Conservation (phyloP, 2,888 invertebrate species). For the Spilarctia lutea region DNA sequence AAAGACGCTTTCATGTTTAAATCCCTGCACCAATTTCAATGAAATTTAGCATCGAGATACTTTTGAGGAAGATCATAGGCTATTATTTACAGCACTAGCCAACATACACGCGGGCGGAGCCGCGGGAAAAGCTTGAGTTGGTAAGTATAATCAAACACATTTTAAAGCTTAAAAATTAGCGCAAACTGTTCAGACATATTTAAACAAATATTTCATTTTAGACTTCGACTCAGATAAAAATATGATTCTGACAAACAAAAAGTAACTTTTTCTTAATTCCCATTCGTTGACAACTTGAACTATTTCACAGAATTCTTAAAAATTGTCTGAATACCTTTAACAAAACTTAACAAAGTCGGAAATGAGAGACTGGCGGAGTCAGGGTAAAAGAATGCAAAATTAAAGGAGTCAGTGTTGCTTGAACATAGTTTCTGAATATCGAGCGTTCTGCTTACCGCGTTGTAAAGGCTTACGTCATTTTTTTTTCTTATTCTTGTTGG, state of each 20-base stretch:
- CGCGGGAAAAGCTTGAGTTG: no score
- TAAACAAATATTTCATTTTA: no score
- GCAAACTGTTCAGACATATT: no score
- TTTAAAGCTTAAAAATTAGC: no score
- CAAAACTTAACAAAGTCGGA: constrained; percentile 28
- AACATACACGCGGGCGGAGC: no score
- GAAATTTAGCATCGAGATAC: no score
- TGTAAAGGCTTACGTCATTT: constrained; percentile 31
- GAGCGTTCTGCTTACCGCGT: constrained; percentile 41
- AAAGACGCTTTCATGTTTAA: background rate
- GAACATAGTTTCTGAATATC: constrained; percentile 42
- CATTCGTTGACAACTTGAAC: background rate
- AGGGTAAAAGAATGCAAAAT: constrained; percentile 37
- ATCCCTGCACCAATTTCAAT: no score
- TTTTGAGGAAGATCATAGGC: no score
- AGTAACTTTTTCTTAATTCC: background rate
- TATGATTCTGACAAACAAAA: no score
- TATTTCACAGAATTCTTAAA: background rate
- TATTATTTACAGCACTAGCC: no score
- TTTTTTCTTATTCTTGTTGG: constrained; percentile 7
- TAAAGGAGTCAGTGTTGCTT: constrained; percentile 42
- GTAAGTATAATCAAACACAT: no score
- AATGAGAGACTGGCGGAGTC: constrained; percentile 30
- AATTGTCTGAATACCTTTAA: constrained; percentile 17
- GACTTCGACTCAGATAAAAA: background rate